Conservation (phyloP, 1,140 invertebrate species). For the silkworm (Bombyx mori) region ASM3026992v2 NC_085133.1:5178001-5178500, state of each 20-base stretch:
- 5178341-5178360: conserved; percentile 77
- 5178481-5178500: background rate
- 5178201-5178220: conserved; percentile 11
- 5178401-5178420: conserved; percentile 77
- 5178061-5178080: too few relatives aligned
- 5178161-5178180: too few relatives aligned
- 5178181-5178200: too few relatives aligned
- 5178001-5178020: too few relatives aligned
- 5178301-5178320: conserved; percentile 81
- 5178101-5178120: too few relatives aligned
- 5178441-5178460: conserved; percentile 1
- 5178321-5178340: conserved; percentile 88
- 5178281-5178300: conserved; percentile 88
- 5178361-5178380: conserved; percentile 77
- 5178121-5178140: too few relatives aligned
- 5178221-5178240: conserved; percentile 77
- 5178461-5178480: background rate
- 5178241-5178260: conserved; percentile 79
- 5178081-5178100: too few relatives aligned
- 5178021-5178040: too few relatives aligned
- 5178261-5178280: conserved; percentile 87
- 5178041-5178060: too few relatives aligned
- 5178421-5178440: conserved; percentile 26
- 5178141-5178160: too few relatives aligned
- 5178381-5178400: conserved; percentile 89